Conservation (phyloP, 2,888 invertebrate species). For the Pogonocherus hispidulus region DNA sequence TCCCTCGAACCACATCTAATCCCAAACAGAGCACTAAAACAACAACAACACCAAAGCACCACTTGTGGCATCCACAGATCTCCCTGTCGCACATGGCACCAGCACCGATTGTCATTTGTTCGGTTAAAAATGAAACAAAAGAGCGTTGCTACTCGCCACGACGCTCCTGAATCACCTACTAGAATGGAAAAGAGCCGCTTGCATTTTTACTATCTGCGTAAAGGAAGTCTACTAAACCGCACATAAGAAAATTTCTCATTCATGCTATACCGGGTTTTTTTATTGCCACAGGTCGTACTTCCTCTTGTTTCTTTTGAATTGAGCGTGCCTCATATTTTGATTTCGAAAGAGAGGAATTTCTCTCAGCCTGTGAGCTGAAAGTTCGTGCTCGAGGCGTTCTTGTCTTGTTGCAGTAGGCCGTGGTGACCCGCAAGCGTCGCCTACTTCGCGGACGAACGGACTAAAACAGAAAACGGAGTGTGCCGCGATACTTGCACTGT, state of each 20-base stretch:
- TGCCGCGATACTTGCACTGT: constrained; percentile 17
- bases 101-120: constrained; percentile 6
- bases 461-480: constrained; percentile 35
- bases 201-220: constrained; percentile 12
- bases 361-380: background rate
- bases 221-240: constrained; percentile 30
- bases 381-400: background rate
- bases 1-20: constrained; percentile 25
- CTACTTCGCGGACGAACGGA: constrained; percentile 36
- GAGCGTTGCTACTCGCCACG: background rate
- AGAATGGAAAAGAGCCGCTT: background rate
- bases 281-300: constrained; percentile 6
- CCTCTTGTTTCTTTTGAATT: constrained; percentile 9
- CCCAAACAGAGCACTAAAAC: constrained; percentile 43
- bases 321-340: background rate
- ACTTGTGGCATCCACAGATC: constrained; percentile 33
- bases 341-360: background rate
- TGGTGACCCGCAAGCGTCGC: constrained; percentile 28
- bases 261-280: constrained; percentile 24
- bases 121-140: background rate
- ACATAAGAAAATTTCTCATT: constrained; percentile 16
- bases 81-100: constrained; percentile 1
- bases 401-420: constrained; percentile 8
- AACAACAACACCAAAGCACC: constrained; percentile 41
- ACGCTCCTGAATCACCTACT: constrained; percentile 11